Conservation (phyloP, 2,888 invertebrate genomes). For the Dolomedes plantarius region DNA sequence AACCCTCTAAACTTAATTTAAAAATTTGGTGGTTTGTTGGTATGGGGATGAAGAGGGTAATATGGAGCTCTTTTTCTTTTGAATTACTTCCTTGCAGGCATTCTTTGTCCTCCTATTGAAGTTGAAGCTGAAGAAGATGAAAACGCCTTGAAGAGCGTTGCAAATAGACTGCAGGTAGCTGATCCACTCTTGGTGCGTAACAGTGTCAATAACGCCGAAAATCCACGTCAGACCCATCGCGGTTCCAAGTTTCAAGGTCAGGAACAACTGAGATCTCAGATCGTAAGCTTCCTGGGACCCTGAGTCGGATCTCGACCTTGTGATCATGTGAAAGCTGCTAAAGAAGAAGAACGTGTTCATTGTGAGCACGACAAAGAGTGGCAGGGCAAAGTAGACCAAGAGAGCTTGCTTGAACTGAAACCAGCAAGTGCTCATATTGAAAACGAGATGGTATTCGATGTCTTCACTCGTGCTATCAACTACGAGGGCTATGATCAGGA, state of each 20-base stretch:
- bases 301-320: conserved; percentile 43
- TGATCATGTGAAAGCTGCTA: conserved; percentile 77
- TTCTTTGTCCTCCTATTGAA: conserved; percentile 77
- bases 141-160: conserved; percentile 79
- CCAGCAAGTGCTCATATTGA: conserved; percentile 79
- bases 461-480: conserved; percentile 36
- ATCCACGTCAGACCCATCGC: conserved; percentile 79
- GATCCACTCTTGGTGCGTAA: conserved; percentile 75
- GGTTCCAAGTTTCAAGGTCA: conserved; percentile 78
- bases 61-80: conserved; percentile 30
- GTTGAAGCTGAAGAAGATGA: conserved; percentile 79
- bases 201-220: conserved; percentile 78
- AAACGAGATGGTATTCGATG: conserved; percentile 76
- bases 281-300: background rate
- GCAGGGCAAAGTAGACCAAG: conserved; percentile 79
- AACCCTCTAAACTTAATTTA: no score
- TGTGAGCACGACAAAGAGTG: conserved; percentile 77
- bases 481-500: conserved; percentile 76
- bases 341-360: conserved; percentile 78
- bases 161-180: conserved; percentile 79
- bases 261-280: conserved; percentile 21
- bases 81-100: conserved; percentile 13
- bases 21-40: no score
- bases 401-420: conserved; percentile 79
- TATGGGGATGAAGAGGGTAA: background rate